phyloP scores from a whole-genome alignment of 2,113 vertebrate species.

The Dicerorhinus sumatrensis region DNA sequence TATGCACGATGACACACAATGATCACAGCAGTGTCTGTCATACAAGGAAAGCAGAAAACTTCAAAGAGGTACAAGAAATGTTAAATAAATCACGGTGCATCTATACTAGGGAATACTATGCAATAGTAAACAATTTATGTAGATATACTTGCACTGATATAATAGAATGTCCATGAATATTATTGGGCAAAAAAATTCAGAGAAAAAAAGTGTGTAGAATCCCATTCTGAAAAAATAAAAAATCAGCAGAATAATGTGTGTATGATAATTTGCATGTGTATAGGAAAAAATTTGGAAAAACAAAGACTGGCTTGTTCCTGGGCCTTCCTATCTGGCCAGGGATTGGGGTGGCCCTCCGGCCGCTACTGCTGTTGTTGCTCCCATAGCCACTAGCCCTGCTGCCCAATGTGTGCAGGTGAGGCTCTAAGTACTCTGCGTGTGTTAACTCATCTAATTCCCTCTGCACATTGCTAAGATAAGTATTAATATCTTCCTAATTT shows the following conservation, averaged over 20 bases:
- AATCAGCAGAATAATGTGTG: not conserved
- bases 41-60: not conserved
- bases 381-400: not conserved
- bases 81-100: not conserved
- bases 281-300: not conserved
- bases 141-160: no score
- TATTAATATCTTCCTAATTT: not conserved
- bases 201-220: not conserved
- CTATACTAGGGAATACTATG: not conserved
- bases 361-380: not conserved
- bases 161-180: not conserved
- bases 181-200: not conserved
- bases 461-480: not conserved
- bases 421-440: no score
- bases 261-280: not conserved
- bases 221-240: not conserved
- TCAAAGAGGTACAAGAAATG: not conserved
- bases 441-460: not conserved
- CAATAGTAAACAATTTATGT: not conserved
- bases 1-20: not conserved
- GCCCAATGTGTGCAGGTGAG: not conserved
- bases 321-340: not conserved
- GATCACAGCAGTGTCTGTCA: not conserved
- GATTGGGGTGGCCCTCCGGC: not conserved
- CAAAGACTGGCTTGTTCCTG: no score